Base-by-base conservation (phyloP, 2,888 invertebrate species). In the Cybosia mesomella region DNA sequence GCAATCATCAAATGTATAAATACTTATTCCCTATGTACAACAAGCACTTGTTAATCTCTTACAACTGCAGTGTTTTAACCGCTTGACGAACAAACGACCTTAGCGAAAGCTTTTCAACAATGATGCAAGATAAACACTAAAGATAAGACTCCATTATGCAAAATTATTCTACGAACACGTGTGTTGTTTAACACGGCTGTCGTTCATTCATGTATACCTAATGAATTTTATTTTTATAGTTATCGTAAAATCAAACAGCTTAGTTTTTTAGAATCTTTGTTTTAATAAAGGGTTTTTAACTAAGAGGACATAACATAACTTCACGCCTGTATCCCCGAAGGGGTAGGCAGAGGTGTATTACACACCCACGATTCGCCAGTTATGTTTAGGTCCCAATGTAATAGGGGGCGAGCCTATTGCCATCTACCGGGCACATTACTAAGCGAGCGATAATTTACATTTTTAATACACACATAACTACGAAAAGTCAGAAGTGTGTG, bases 71-170 rank as follows among this genome's bases (percentile, higher is more conserved):
- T 18, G 60, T 60, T 60, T 24, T 18, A 28, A 1, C 24, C 43
- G 43, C 43, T 24, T 28, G 10, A 43, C 18, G 62, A 11, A 15
- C n/a, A 53, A 28, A 22, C 21, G 0, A 2, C 62, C 61, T 62
- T 32, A 62, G 53, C 53, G 53, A 62, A 62, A 62, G 53, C 32
- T 49, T 49, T 57, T 24, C 32, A 10, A 32, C 21, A 32, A 43
- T 22, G 21, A 32, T 53, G n/a, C 15, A n/a, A 34, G 53, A 21
- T 22, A 62, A 53, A 15, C 21, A 34, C 21, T 8, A 62, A 13
- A 21, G 53, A 28, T 43, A 53, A 62, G 62, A 21, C 15, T 0
- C 32, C 21, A 53, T 62, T 62, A 53, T 62, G 62, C 21, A 34
- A 53, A 62, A 53, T 53, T 62, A 53, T 62, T 62, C 32, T 1